Evolutionary conservation across 2,113 vertebrate genomes (phyloP).

Genomic region (Mirza zaza): DNA sequence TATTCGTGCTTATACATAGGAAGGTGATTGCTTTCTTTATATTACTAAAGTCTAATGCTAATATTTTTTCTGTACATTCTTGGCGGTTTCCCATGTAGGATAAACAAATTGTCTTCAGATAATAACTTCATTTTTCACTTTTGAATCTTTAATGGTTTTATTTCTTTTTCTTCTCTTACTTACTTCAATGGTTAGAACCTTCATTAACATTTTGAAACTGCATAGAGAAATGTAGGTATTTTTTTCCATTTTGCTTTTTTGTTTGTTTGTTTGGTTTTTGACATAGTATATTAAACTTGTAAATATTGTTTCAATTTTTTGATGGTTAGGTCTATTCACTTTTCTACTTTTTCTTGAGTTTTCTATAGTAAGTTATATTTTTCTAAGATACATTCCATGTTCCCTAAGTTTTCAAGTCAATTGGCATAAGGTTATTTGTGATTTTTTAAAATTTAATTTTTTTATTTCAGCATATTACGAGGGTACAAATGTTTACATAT

Average conservation of each 20-base stretch:
- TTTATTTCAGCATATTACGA: too few relatives aligned
- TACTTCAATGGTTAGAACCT: not conserved
- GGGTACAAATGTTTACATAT: too few relatives aligned
- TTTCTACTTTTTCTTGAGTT: not conserved
- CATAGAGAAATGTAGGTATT: not conserved
- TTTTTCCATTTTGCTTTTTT: not conserved
- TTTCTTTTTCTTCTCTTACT: not conserved
- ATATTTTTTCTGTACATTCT: not conserved
- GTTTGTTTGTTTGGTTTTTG: not conserved
- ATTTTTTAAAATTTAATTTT: not conserved
- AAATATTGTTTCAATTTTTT: not conserved
- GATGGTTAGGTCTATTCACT: not conserved
- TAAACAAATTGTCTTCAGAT: not conserved
- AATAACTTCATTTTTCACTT: not conserved
- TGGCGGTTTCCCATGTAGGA: not conserved
- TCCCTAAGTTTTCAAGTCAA: conserved; percentile 4
- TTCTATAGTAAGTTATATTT: not conserved
- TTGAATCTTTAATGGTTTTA: not conserved
- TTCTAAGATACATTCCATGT: not conserved
- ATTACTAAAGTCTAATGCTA: not conserved
- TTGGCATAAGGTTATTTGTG: not conserved
- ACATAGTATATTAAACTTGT: not conserved
- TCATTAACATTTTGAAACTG: not conserved
- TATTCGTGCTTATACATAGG: not conserved
- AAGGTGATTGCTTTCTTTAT: not conserved